Percentiles rank a stretch among this genome's conserved stretches.
Evolutionary conservation across 2,113 vertebrate genomes (phyloP).

Genomic region (Leucosticte australis): DNA sequence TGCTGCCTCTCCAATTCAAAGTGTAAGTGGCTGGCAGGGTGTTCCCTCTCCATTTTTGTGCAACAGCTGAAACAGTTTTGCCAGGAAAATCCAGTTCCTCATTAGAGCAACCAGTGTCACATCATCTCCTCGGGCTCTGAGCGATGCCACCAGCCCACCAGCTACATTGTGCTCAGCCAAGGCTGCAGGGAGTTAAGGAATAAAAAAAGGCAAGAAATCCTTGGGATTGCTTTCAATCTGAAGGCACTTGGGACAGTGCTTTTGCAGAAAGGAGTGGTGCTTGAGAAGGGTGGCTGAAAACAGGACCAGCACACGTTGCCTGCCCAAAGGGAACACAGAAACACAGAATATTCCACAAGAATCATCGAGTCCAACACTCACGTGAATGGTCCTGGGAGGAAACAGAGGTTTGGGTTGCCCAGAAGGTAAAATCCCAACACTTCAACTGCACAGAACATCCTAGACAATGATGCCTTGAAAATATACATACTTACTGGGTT

Average conservation of each 20-base stretch:
- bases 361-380: no score
- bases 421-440: not conserved
- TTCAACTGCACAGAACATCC: not conserved
- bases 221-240: not conserved
- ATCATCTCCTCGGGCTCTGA: not conserved
- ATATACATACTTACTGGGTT: not conserved
- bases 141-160: accelerated
- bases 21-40: not conserved
- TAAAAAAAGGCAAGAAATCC: not conserved
- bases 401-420: not conserved
- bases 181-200: not conserved
- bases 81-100: not conserved
- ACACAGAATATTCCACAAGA: not conserved
- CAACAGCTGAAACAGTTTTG: not conserved
- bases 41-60: not conserved
- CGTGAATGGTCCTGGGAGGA: not conserved
- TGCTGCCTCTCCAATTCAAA: not conserved
- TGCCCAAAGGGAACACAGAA: not conserved
- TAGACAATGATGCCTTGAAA: not conserved
- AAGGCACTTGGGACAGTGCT: not conserved
- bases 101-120: accelerated
- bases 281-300: accelerated
- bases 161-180: accelerated
- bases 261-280: not conserved
- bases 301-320: accelerated